These are phyloP conservation scores for Aphaenogaster ashmeadi DNA, from an alignment of 1,140 invertebrate species.

Conservation along the genomic window DNA sequence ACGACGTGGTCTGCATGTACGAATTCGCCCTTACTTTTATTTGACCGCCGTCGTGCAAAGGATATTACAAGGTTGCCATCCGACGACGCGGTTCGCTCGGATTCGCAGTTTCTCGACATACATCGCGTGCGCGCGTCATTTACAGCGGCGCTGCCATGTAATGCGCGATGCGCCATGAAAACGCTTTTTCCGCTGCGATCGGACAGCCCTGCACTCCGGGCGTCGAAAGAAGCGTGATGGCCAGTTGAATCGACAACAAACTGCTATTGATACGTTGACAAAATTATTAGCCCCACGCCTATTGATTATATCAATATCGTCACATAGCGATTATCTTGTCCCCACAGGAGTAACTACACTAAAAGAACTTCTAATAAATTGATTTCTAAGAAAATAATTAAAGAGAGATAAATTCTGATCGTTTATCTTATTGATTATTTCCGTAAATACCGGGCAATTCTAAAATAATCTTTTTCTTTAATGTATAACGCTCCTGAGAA, in stretches of 20 bases:
- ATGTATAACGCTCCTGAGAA: neutral
- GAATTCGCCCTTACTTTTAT: conserved; percentile 32
- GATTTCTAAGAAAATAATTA: conserved; percentile 4
- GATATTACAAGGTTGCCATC: conserved; percentile 42
- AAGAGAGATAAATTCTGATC: neutral
- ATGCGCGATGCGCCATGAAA: conserved; percentile 64
- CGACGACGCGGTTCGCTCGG: conserved; percentile 9
- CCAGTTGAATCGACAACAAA: conserved; percentile 17
- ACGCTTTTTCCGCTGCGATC: conserved; percentile 52
- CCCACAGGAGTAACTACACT: neutral
- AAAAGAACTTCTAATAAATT: neutral
- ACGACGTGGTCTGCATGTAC: conserved; percentile 8
- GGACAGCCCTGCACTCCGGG: neutral
- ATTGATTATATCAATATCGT: neutral
- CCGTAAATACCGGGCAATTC: neutral
- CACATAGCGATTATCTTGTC: neutral
- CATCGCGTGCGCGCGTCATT: conserved; percentile 62
- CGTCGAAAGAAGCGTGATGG: conserved; percentile 29
- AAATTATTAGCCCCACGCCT: conserved; percentile 20
- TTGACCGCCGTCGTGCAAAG: neutral
- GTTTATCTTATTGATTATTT: conserved; percentile 15
- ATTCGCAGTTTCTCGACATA: conserved; percentile 51
- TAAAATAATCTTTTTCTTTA: neutral
- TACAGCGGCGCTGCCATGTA: conserved; percentile 47
- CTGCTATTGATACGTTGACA: conserved; percentile 7